phyloP scores from a whole-genome alignment of 2,113 vertebrate genomes.

The Forbesichthys papilliferus region DNA sequence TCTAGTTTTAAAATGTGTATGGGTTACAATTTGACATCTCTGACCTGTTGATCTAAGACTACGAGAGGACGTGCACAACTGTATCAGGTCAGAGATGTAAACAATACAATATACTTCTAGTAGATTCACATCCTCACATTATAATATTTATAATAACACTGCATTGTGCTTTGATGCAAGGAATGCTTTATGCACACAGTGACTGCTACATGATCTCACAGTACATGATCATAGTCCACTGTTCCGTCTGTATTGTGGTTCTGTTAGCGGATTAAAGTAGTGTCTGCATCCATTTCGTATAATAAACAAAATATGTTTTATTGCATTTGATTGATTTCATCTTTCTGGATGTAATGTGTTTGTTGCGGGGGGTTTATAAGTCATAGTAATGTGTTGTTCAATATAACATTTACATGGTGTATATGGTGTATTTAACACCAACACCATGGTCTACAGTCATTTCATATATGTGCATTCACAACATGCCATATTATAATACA shows the following conservation, averaged over 20 bases:
- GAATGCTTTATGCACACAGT: no score
- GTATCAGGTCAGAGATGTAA: no score
- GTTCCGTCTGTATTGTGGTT: constrained; percentile 30
- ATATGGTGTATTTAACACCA: constrained; percentile 19
- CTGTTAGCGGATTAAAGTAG: constrained; percentile 16
- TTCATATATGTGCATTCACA: constrained; percentile 19
- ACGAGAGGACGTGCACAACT: no score
- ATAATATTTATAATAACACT: constrained; percentile 8
- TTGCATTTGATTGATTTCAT: constrained; percentile 14
- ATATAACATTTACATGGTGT: constrained; percentile 22
- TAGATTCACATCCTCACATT: background rate
- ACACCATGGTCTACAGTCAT: background rate
- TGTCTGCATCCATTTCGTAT: constrained; percentile 16
- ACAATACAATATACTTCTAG: background rate
- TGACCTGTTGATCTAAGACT: no score
- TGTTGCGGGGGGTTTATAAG: constrained; percentile 35
- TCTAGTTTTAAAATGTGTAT: no score
- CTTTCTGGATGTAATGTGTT: constrained; percentile 34
- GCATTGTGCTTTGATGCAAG: background rate
- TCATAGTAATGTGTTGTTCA: constrained; percentile 24
- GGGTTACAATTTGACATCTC: no score
- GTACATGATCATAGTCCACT: no score
- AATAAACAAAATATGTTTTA: constrained; percentile 30
- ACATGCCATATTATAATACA: constrained; percentile 34
- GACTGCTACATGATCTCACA: no score